Conservation (phyloP, 2,888 invertebrate genomes). For the Nomada flava region DNA sequence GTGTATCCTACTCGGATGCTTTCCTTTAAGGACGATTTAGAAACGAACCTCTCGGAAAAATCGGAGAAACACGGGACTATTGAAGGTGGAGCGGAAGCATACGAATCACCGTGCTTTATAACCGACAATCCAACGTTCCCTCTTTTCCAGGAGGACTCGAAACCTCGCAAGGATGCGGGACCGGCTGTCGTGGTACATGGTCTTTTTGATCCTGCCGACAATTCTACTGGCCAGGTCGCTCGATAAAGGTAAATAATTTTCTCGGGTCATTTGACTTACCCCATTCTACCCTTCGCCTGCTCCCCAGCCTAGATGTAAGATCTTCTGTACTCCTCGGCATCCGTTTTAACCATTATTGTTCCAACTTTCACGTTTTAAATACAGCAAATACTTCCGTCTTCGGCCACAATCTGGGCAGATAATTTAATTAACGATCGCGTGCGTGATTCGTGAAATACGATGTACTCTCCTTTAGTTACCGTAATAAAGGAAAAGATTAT, state of each 20-base stretch:
- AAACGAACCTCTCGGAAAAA: slow-evolving; percentile 10
- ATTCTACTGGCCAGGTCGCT: slow-evolving; percentile 83
- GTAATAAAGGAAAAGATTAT: background rate
- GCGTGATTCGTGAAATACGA: background rate
- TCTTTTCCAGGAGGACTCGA: slow-evolving; percentile 73
- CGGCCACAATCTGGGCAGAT: background rate
- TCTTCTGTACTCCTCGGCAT: slow-evolving; percentile 27
- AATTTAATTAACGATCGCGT: slow-evolving; percentile 25
- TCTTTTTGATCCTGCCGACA: slow-evolving; percentile 83
- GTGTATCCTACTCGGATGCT: background rate
- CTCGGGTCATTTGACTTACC: slow-evolving; percentile 48
- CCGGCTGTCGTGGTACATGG: slow-evolving; percentile 84
- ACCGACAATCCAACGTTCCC: slow-evolving; percentile 34
- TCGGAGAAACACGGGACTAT: slow-evolving; percentile 23
- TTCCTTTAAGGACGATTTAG: slow-evolving; percentile 17
- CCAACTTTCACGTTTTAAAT: slow-evolving; percentile 14
- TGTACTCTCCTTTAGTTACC: background rate
- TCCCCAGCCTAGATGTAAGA: slow-evolving; percentile 26
- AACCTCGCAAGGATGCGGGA: slow-evolving; percentile 82
- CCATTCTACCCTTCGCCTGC: background rate
- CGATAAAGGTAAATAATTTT: slow-evolving; percentile 81
- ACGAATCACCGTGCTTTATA: slow-evolving; percentile 41
- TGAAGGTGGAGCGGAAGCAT: slow-evolving; percentile 30
- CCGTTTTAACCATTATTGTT: slow-evolving; percentile 34
- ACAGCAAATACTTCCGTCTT: slow-evolving; percentile 4